phyloP scores from a whole-genome alignment of 1,140 invertebrate genomes.

The Amphibalanus amphitrite region DNA sequence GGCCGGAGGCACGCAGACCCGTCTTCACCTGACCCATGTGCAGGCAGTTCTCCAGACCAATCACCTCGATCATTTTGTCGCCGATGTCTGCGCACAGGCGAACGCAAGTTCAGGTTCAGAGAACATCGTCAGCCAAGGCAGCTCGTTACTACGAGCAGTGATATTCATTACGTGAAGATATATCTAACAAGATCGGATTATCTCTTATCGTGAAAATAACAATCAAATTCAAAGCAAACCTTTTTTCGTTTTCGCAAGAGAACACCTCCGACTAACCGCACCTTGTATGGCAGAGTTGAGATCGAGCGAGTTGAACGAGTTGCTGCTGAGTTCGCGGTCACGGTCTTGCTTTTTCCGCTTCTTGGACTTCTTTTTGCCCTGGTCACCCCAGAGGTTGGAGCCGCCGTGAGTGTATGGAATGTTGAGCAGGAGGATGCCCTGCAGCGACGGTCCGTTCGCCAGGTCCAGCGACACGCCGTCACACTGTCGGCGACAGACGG shows the following conservation, averaged over 20 bases:
- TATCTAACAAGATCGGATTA: conserved; percentile 2
- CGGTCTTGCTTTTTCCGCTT: conserved; percentile 34
- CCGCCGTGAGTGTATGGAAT: conserved; percentile 94
- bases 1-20: conserved; percentile 63
- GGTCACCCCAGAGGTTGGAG: conserved; percentile 88
- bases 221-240: conserved; percentile 5
- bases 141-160: not conserved
- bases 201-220: conserved; percentile 4
- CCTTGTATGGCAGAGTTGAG: conserved; percentile 28
- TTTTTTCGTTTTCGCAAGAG: too few relatives aligned
- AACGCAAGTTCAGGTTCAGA: too few relatives aligned
- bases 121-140: not conserved
- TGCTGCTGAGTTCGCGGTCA: conserved; percentile 47
- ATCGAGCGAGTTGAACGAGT: conserved; percentile 51
- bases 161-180: conserved; percentile 8
- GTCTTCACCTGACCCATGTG: conserved; percentile 94
- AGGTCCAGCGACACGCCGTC: conserved; percentile 79
- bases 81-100: conserved; percentile 71
- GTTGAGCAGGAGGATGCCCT: conserved; percentile 86
- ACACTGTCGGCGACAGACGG: too few relatives aligned
- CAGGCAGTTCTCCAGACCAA: conserved; percentile 84
- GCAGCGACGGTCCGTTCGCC: conserved; percentile 73
- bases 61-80: conserved; percentile 86
- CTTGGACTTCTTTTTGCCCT: conserved; percentile 33
- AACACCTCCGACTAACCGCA: too few relatives aligned